Conservation (phyloP, 2,888 invertebrate genomes). For the Microctonus hyperodae region DNA sequence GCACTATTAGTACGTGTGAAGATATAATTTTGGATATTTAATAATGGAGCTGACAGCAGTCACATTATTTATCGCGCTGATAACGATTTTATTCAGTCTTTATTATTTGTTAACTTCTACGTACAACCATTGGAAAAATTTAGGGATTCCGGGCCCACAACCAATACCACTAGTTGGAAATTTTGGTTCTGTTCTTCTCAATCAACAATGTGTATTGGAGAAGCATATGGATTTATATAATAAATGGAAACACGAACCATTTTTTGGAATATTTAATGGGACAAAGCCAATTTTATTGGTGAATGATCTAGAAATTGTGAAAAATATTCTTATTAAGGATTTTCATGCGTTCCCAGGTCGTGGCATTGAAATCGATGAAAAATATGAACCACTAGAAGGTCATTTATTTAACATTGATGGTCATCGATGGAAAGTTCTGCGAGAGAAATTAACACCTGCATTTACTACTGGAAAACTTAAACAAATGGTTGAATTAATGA, state of each 20-base stretch:
- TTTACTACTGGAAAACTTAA: slow-evolving; percentile 64
- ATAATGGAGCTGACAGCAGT: background rate
- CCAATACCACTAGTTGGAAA: slow-evolving; percentile 56
- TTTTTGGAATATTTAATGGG: slow-evolving; percentile 58
- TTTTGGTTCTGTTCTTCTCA: slow-evolving; percentile 40
- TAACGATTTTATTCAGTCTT: slow-evolving; percentile 20
- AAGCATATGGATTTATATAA: background rate
- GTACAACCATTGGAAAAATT: slow-evolving; percentile 58
- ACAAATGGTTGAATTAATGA: slow-evolving; percentile 61
- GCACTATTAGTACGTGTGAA: no score
- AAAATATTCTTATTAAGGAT: slow-evolving; percentile 54
- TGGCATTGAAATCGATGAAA: background rate
- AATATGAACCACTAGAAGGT: slow-evolving; percentile 44
- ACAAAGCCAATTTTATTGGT: slow-evolving; percentile 53
- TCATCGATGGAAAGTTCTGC: slow-evolving; percentile 62
- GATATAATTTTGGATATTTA: no score
- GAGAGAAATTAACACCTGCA: slow-evolving; percentile 62
- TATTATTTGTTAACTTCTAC: slow-evolving; percentile 52
- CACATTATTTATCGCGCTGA: slow-evolving; percentile 61
- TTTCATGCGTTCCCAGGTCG: slow-evolving; percentile 49
- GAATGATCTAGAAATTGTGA: slow-evolving; percentile 50
- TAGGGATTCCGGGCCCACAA: slow-evolving; percentile 53
- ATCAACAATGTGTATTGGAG: background rate
- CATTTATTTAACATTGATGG: slow-evolving; percentile 55
- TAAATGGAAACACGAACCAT: slow-evolving; percentile 16